These are phyloP conservation scores for Gavia stellata DNA, from an alignment of 2,113 vertebrate genomes.

Conservation along the genomic window DNA sequence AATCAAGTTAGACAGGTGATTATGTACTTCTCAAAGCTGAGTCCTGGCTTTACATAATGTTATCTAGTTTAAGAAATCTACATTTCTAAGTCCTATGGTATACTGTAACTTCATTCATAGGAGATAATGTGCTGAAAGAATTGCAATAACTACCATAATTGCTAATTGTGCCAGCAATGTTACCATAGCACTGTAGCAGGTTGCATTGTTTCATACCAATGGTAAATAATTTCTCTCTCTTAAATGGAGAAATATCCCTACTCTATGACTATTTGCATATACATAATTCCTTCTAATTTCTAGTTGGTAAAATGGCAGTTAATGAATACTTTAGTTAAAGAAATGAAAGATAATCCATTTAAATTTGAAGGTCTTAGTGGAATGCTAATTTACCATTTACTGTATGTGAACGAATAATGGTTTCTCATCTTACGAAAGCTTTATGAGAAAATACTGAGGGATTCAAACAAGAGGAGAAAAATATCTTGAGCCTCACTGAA, in stretches of 20 bases:
- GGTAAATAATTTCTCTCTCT: not conserved
- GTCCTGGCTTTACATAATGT: not conserved
- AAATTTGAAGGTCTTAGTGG: not conserved
- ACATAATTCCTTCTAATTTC: conserved; percentile 20
- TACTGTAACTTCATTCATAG: not conserved
- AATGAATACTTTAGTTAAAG: not conserved
- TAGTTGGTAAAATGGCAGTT: not conserved
- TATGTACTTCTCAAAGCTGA: not conserved
- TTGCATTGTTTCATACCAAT: not conserved
- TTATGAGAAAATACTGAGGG: not conserved
- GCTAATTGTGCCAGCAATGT: not conserved
- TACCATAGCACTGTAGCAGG: not conserved
- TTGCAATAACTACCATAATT: not conserved
- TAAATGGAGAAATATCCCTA: not conserved
- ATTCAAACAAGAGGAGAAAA: not conserved
- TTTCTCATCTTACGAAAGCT: not conserved
- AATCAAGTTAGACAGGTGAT: not conserved
- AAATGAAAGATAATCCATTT: conserved; percentile 12
- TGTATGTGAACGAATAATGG: not conserved
- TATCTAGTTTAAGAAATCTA: not conserved
- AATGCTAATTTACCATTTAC: not conserved
- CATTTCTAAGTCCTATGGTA: not conserved
- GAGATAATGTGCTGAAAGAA: not conserved
- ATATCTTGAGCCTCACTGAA: not conserved
- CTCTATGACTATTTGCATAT: not conserved